A percentile compares a stretch with the other conserved stretches of the same genome.
Evolutionary conservation across 1,140 invertebrate species (phyloP).

Genomic region (Goniozus legneri): DNA sequence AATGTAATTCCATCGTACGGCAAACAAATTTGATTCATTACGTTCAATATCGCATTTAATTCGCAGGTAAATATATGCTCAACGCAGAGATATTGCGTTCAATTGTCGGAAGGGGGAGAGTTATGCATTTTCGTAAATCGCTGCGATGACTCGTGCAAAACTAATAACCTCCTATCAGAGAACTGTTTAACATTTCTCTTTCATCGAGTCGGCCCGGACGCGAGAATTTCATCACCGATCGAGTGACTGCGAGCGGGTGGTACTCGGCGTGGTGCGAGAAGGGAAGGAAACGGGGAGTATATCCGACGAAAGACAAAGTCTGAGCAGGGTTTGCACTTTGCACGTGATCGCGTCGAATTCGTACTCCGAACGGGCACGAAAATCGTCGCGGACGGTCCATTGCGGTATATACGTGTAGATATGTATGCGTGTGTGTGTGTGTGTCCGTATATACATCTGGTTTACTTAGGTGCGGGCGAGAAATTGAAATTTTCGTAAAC

Average conservation of each 20-base stretch:
- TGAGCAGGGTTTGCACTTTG: conserved; percentile 37
- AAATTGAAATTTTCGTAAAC: conserved; percentile 54
- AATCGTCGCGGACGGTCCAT: conserved; percentile 18
- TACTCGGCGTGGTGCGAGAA: too few relatives aligned
- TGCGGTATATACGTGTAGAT: conserved; percentile 1
- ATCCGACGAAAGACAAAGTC: conserved; percentile 39
- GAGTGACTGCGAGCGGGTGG: too few relatives aligned
- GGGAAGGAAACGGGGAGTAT: too few relatives aligned
- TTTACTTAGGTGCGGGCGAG: conserved; percentile 50
- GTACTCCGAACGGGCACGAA: conserved; percentile 8
- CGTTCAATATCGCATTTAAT: too few relatives aligned
- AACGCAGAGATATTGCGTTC: too few relatives aligned
- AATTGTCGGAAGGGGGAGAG: too few relatives aligned
- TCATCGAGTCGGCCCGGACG: neutral
- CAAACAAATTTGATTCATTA: too few relatives aligned
- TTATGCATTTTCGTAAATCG: too few relatives aligned
- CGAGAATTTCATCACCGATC: neutral
- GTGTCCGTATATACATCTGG: conserved; percentile 23
- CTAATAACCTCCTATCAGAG: conserved; percentile 1
- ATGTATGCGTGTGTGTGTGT: neutral
- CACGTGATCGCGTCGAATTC: conserved; percentile 22
- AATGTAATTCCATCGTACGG: too few relatives aligned
- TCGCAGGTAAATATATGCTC: too few relatives aligned
- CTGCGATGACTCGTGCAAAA: too few relatives aligned
- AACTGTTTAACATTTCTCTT: conserved; percentile 1